A percentile compares a stretch with the other conserved stretches of the same genome.
These are phyloP conservation scores for Protodeltote pygarga DNA, from an alignment of 2,888 invertebrate genomes.

Conservation along the genomic window DNA sequence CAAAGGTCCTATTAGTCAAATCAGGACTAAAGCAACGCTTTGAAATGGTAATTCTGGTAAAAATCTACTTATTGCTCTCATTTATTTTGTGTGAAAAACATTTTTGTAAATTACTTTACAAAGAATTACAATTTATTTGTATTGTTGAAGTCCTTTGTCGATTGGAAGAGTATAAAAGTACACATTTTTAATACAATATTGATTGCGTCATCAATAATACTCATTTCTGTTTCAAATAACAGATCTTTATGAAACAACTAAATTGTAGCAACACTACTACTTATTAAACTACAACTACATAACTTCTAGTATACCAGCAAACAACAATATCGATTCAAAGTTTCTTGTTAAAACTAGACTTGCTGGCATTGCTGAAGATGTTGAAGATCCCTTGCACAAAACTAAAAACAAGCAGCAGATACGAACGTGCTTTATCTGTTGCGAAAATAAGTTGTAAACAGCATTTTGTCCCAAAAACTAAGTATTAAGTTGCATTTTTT, in stretches of 20 bases:
- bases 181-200: too few relatives aligned
- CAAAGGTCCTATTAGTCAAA: conserved; percentile 36
- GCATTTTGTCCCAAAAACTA: conserved; percentile 25
- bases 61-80: conserved; percentile 21
- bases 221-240: too few relatives aligned
- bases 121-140: conserved; percentile 24
- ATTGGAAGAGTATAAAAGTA: not conserved
- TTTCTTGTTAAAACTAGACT: too few relatives aligned
- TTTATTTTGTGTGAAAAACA: conserved; percentile 27
- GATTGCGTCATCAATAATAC: too few relatives aligned
- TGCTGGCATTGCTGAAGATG: too few relatives aligned
- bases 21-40: conserved; percentile 29
- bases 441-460: conserved; percentile 25
- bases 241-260: too few relatives aligned
- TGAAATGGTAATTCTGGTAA: conserved; percentile 42
- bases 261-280: too few relatives aligned
- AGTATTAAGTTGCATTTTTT: conserved; percentile 36
- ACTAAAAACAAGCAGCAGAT: too few relatives aligned
- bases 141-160: conserved; percentile 19
- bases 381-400: too few relatives aligned
- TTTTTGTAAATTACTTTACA: conserved; percentile 8
- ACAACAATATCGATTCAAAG: too few relatives aligned
- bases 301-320: too few relatives aligned
- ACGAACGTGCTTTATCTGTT: conserved; percentile 14
- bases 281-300: too few relatives aligned